Base-by-base conservation (phyloP, 2,797 vertebrate species). In the Enteromius unitaeniatus region DNA sequence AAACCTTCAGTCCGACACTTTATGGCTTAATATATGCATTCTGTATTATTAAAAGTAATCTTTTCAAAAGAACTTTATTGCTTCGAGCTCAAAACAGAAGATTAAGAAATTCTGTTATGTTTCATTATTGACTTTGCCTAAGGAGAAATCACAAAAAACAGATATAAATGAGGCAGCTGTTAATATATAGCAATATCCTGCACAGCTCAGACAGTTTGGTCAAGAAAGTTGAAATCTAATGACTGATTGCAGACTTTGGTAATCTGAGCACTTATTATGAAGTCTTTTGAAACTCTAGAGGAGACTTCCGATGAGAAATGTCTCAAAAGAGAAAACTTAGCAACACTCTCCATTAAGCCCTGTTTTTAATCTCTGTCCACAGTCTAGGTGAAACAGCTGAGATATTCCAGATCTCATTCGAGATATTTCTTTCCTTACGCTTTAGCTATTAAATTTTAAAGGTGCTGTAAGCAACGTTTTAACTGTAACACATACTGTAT, bases 361-460 rank as follows among this genome's bases (percentile, higher is more conserved):
- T 73, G 47, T 10, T 51, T 53, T 74, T 15, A 55, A 55, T 75
- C 49, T 75, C 31, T 23, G 49, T n/a, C 72, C 51, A 15, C 6
- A 8, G 28, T 75, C 28, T 34, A 23, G 49, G 49, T 75, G n/a
- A 75, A 75, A 75, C 72, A 53, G 34, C 28, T 55, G 49, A 37
- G 19, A 37, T 37, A 55, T n/a, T n/a, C 34, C 19, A 75, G 31
- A 55, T 55, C 49, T 55, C 6, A 51, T 37, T 15, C 55, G 72
- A 23, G 31, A 37, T 75, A 75, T 55, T 75, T 55, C 19, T 75
- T 55, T 55, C 72, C 72, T 37, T 55, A 75, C 53, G 21, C 21
- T 13, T 55, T 23, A 31, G 49, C 19, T 55, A 37, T 55, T 75
- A 37, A 23, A 75, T 0, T 75, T 75, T 23, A 75, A 75, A 37